Conservation (phyloP, 1,140 invertebrate species). For the Camponotus floridanus region DNA sequence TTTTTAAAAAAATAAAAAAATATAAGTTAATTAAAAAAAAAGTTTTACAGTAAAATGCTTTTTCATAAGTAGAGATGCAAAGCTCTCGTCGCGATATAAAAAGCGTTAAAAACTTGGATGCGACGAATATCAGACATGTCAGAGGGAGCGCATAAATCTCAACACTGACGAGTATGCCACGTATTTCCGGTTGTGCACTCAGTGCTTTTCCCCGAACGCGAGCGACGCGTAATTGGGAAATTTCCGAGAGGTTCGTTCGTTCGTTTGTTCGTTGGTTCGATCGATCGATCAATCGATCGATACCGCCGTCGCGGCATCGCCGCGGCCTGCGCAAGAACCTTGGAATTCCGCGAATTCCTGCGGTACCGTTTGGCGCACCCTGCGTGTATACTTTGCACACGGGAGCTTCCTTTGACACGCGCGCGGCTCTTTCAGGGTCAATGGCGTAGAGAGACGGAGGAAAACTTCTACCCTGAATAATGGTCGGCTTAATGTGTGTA, state of each 20-base stretch:
- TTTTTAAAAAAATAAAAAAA: background rate
- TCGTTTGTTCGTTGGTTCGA: background rate
- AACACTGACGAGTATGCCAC: slow-evolving; percentile 6
- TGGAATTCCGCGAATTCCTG: slow-evolving; percentile 69
- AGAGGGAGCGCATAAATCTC: slow-evolving; percentile 41
- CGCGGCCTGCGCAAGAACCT: slow-evolving; percentile 59
- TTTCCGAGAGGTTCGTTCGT: slow-evolving; percentile 21
- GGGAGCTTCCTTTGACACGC: slow-evolving; percentile 65
- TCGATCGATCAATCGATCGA: slow-evolving; percentile 62
- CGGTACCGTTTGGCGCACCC: slow-evolving; percentile 68
- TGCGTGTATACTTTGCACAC: slow-evolving; percentile 52
- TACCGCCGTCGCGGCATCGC: slow-evolving; percentile 36
- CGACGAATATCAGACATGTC: background rate
- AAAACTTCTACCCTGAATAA: background rate
- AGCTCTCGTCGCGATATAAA: background rate
- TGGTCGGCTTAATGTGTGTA: background rate
- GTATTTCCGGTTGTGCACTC: slow-evolving; percentile 42
- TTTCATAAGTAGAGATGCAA: background rate
- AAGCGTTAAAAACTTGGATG: slow-evolving; percentile 37
- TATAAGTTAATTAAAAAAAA: background rate
- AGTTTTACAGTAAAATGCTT: background rate
- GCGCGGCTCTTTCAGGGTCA: slow-evolving; percentile 42
- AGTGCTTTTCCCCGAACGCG: slow-evolving; percentile 1
- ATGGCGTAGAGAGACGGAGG: slow-evolving; percentile 54
- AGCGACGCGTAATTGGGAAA: slow-evolving; percentile 69